phyloP scores from a whole-genome alignment of 2,797 vertebrate genomes.

The Crocodylus rhombifer region DNA sequence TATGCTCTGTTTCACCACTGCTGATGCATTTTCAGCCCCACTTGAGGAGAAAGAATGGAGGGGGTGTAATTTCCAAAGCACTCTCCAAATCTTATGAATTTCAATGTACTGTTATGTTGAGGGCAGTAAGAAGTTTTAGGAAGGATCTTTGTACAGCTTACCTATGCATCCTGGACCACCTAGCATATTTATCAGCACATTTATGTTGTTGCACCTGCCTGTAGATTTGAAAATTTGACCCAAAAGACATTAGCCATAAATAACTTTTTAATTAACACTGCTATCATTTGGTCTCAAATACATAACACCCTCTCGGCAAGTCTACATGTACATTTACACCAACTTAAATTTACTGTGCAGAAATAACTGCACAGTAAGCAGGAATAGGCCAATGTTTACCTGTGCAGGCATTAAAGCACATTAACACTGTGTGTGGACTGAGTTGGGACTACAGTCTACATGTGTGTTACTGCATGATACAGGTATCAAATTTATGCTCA shows the following conservation, averaged over 20 bases:
- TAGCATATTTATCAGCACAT: not conserved
- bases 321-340: no score
- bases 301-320: not conserved
- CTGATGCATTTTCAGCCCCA: not conserved
- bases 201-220: not conserved
- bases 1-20: not conserved
- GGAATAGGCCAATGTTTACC: no score
- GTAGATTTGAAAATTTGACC: not conserved
- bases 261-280: not conserved
- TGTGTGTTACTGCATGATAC: no score
- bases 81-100: not conserved
- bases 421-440: no score
- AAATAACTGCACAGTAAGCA: no score
- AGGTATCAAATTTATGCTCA: no score
- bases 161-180: not conserved
- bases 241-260: not conserved
- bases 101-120: not conserved
- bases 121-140: constrained; percentile 19
- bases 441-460: no score
- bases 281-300: not conserved
- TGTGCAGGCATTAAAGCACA: no score
- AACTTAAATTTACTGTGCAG: no score
- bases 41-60: not conserved
- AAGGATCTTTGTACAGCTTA: not conserved
- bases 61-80: not conserved